Conservation (phyloP, 2,797 vertebrate genomes). For the Pygocentrus nattereri region DNA sequence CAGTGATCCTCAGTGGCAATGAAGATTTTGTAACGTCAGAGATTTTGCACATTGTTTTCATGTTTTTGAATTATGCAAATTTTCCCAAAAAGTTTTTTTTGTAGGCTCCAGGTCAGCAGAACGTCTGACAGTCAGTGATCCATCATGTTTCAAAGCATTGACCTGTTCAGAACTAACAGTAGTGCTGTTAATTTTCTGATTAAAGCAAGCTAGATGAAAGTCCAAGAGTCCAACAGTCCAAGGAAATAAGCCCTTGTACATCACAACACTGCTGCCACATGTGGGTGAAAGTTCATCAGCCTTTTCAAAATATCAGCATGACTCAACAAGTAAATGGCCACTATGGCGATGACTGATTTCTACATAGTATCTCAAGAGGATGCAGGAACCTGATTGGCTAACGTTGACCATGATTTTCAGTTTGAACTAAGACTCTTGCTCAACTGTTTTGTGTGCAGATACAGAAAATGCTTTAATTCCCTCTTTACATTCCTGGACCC, state of each 20-base stretch:
- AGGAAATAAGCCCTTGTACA: not conserved
- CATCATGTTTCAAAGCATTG: not conserved
- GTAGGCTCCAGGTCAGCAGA: not conserved
- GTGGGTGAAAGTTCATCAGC: not conserved
- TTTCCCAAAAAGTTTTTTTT: not conserved
- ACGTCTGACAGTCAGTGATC: not conserved
- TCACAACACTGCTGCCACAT: not conserved
- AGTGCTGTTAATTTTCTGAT: not conserved
- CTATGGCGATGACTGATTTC: not conserved
- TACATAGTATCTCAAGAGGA: not conserved
- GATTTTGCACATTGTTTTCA: not conserved
- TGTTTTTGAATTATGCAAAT: not conserved
- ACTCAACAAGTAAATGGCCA: not conserved
- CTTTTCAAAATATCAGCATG: not conserved
- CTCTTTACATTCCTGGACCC: too few relatives aligned
- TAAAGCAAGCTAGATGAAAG: not conserved
- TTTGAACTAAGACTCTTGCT: too few relatives aligned
- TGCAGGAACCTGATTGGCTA: not conserved
- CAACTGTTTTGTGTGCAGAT: too few relatives aligned
- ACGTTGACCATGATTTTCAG: too few relatives aligned
- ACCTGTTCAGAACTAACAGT: not conserved
- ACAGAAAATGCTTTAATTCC: too few relatives aligned
- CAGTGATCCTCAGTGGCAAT: not conserved
- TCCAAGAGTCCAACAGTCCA: not conserved
- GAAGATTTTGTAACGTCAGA: not conserved